These are phyloP conservation scores for Aurelia aurita DNA, from an alignment of 30 jellyfish, hydroid and myxozoan genomes.

Conservation along the genomic window DNA sequence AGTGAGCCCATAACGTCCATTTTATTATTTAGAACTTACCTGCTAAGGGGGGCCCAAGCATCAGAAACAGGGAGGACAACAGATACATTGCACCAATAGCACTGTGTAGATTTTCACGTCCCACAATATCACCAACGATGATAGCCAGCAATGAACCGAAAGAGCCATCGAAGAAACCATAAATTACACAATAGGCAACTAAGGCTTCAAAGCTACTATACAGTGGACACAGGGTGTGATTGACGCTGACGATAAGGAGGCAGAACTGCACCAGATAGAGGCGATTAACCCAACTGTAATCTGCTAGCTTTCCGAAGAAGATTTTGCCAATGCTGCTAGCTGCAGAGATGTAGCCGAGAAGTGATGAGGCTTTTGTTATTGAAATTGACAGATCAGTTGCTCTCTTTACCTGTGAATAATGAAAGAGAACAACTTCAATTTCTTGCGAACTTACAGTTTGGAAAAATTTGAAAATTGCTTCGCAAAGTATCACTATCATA, in stretches of 20 bases:
- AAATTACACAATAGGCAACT: constrained; percentile 31
- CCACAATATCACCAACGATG: constrained; percentile 69
- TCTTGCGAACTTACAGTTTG: too few species aligned
- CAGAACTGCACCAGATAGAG: constrained; percentile 42
- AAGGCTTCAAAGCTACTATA: constrained; percentile 15
- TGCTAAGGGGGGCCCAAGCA: constrained; percentile 85
- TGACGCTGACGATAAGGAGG: constrained; percentile 50
- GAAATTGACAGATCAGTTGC: constrained; percentile 45
- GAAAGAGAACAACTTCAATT: neutral
- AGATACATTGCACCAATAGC: constrained; percentile 77
- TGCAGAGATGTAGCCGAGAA: constrained; percentile 73
- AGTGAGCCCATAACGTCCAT: too few species aligned
- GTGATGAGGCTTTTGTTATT: constrained; percentile 55
- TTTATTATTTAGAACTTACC: constrained; percentile 37
- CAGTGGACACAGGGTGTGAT: constrained; percentile 64
- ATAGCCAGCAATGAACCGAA: constrained; percentile 55
- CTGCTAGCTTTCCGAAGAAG: constrained; percentile 65
- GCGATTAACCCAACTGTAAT: constrained; percentile 51
- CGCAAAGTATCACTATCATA: too few species aligned
- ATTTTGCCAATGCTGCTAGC: constrained; percentile 64
- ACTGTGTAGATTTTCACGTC: constrained; percentile 48
- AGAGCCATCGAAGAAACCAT: constrained; percentile 77
- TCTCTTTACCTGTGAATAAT: constrained; percentile 49
- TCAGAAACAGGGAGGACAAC: constrained; percentile 60
- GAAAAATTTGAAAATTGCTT: too few species aligned